Percentiles rank a stretch among this genome's conserved stretches.
These are phyloP conservation scores for Synanthedon myopaeformis DNA, from an alignment of 2,888 invertebrate species.

Conservation along the genomic window DNA sequence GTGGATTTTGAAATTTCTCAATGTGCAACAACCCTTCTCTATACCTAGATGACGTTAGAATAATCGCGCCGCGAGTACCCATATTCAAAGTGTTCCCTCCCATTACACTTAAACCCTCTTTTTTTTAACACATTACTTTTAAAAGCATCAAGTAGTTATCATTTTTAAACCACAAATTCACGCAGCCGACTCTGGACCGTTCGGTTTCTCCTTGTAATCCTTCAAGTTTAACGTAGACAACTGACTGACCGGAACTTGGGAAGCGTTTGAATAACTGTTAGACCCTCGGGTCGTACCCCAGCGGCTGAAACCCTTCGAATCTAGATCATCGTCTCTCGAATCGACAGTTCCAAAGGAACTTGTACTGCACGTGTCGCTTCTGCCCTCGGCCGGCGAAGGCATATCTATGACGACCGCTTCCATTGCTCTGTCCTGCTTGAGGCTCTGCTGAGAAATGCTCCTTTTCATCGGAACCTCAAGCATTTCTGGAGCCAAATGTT, in stretches of 20 bases:
- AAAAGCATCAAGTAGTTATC: too few relatives aligned
- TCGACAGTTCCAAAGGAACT: slow-evolving; percentile 23
- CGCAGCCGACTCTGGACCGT: slow-evolving; percentile 30
- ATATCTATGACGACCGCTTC: slow-evolving; percentile 58
- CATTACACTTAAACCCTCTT: too few relatives aligned
- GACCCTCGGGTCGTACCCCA: slow-evolving; percentile 68
- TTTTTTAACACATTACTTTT: too few relatives aligned
- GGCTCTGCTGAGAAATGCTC: slow-evolving; percentile 48
- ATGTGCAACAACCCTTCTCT: too few relatives aligned
- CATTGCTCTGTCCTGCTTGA: slow-evolving; percentile 49
- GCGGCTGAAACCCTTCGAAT: slow-evolving; percentile 28
- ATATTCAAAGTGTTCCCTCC: too few relatives aligned
- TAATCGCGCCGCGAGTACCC: too few relatives aligned
- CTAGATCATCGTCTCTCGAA: slow-evolving; percentile 16
- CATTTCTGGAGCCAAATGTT: slow-evolving; percentile 16
- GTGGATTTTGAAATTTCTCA: too few relatives aligned
- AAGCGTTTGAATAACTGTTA: slow-evolving; percentile 48
- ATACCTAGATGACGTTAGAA: too few relatives aligned
- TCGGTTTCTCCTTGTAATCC: not conserved
- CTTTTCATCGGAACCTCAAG: slow-evolving; percentile 25
- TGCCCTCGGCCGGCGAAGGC: slow-evolving; percentile 31
- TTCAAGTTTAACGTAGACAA: slow-evolving; percentile 49
- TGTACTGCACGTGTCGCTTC: slow-evolving; percentile 33
- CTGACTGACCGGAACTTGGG: slow-evolving; percentile 45
- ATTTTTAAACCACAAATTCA: slow-evolving; percentile 9